phyloP scores from a whole-genome alignment of 2,888 invertebrate species.

The Netelia melanura region DNA sequence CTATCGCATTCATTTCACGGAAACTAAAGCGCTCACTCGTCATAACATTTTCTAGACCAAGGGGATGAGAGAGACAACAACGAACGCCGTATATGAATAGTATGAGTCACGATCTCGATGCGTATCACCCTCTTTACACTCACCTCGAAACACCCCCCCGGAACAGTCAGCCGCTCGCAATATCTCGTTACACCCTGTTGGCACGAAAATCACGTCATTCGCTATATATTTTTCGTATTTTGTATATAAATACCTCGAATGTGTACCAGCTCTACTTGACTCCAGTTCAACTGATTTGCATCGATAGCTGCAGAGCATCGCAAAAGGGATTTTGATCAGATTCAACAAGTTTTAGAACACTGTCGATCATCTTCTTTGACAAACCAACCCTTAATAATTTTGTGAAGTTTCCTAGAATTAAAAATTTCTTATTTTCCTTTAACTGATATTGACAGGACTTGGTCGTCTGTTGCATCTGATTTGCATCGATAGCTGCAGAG shows the following conservation, averaged over 20 bases:
- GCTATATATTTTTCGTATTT: not conserved
- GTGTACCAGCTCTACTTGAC: no score
- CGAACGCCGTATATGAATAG: slow-evolving; percentile 13
- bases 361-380: no score
- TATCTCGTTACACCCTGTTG: slow-evolving; percentile 53
- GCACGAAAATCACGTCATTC: slow-evolving; percentile 45
- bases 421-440: no score
- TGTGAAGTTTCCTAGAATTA: no score
- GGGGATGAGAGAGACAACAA: slow-evolving; percentile 45
- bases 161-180: slow-evolving; percentile 38
- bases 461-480: no score
- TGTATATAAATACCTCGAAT: not conserved
- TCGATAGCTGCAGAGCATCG: no score
- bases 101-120: slow-evolving; percentile 65
- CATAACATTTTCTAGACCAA: slow-evolving; percentile 64
- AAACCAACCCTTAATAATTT: no score
- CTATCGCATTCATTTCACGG: slow-evolving; percentile 46
- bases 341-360: no score
- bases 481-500: no score
- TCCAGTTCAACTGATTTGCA: no score
- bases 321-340: no score
- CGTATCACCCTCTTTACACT: slow-evolving; percentile 53
- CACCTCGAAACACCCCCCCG: slow-evolving; percentile 46
- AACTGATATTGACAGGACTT: no score
- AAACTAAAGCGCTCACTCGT: slow-evolving; percentile 47